A percentile compares a stretch with the other conserved stretches of the same genome.
Conservation (phyloP, 2,113 vertebrate genomes). For the Ochotona princeps region DNA sequence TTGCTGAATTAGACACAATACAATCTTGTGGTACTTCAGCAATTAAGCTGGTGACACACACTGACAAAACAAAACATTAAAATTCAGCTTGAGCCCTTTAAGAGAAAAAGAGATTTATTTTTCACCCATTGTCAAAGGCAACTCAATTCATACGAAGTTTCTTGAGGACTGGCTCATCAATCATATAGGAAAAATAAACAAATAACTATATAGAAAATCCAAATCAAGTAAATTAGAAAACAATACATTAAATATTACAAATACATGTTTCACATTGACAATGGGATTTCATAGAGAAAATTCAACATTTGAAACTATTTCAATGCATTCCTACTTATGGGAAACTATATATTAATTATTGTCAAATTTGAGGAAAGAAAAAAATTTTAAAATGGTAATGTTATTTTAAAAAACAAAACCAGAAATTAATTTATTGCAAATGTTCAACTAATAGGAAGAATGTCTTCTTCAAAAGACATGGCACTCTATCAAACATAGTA, state of each 20-base stretch:
- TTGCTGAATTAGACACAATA: neutral
- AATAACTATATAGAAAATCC: neutral
- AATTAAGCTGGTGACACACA: constrained; percentile 48
- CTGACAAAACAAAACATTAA: neutral
- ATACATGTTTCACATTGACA: neutral
- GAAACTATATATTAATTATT: neutral
- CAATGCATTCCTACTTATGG: neutral
- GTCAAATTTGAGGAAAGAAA: neutral
- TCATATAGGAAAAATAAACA: neutral
- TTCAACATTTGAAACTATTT: neutral
- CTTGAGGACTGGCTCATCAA: neutral
- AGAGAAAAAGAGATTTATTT: neutral
- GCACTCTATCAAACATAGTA: neutral
- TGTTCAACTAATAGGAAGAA: neutral
- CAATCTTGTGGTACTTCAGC: neutral
- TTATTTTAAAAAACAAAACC: neutral
- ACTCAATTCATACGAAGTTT: constrained; percentile 22
- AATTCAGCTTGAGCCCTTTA: neutral
- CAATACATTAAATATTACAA: neutral
- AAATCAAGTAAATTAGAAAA: neutral
- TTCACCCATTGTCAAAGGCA: constrained; percentile 4
- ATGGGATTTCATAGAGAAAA: neutral
- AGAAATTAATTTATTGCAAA: neutral
- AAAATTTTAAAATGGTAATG: neutral
- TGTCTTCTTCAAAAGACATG: neutral